phyloP scores from a whole-genome alignment of 2,888 invertebrate genomes.

The Cryptocephalus primarius region DNA sequence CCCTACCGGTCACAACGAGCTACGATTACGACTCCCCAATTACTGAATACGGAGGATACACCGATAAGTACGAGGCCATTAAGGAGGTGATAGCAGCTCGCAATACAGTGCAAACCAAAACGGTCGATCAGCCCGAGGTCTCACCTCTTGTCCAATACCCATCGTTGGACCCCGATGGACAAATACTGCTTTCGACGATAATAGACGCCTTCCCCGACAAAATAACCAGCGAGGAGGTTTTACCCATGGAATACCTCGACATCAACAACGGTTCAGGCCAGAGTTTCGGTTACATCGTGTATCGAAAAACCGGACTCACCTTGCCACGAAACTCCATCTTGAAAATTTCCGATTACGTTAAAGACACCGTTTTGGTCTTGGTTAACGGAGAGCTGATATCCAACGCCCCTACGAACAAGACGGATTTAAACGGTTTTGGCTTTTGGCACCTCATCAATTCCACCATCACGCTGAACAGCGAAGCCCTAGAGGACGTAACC shows the following conservation, averaged over 20 bases:
- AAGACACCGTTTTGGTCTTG: slow-evolving; percentile 41
- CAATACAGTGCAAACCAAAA: slow-evolving; percentile 13
- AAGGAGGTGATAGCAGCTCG: slow-evolving; percentile 39
- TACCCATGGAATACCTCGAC: slow-evolving; percentile 29
- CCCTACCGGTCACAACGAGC: slow-evolving; percentile 30
- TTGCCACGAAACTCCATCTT: slow-evolving; percentile 20
- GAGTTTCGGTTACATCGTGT: slow-evolving; percentile 43
- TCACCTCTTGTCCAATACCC: neutral
- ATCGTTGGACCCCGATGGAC: neutral
- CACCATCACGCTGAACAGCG: slow-evolving; percentile 20
- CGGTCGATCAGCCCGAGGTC: neutral
- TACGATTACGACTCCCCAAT: slow-evolving; percentile 84
- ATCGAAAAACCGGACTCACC: slow-evolving; percentile 31
- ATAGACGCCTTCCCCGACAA: slow-evolving; percentile 9
- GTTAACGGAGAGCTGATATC: slow-evolving; percentile 35
- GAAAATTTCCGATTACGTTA: slow-evolving; percentile 29
- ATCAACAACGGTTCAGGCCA: slow-evolving; percentile 40
- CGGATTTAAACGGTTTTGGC: slow-evolving; percentile 34
- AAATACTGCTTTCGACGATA: slow-evolving; percentile 1
- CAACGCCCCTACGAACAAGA: slow-evolving; percentile 16
- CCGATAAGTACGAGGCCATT: slow-evolving; percentile 58
- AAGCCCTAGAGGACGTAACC: slow-evolving; percentile 20
- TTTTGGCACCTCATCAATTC: slow-evolving; percentile 33
- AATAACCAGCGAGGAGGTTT: slow-evolving; percentile 16
- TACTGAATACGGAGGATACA: slow-evolving; percentile 79